Percentiles rank a stretch among this genome's conserved stretches.
These are phyloP conservation scores for Pantala flavescens DNA, from an alignment of 1,140 invertebrate genomes.

Conservation along the genomic window DNA sequence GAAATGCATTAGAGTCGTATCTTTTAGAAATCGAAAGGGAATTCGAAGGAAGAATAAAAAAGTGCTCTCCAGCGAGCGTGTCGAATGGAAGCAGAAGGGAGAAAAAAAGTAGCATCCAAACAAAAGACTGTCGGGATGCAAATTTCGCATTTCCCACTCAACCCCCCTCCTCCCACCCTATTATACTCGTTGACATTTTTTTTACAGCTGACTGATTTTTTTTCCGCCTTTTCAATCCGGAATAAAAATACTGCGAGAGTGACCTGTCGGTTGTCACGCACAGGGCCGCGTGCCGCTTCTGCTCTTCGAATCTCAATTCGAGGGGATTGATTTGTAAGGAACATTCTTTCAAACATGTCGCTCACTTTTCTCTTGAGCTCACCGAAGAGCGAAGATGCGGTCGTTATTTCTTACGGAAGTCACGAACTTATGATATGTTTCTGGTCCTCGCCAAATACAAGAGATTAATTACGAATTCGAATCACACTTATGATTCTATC, in stretches of 20 bases:
- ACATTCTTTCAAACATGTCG: too few species aligned
- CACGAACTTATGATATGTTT: too few species aligned
- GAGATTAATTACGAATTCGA: too few species aligned
- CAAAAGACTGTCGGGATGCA: not conserved
- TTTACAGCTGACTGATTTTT: conserved; percentile 5
- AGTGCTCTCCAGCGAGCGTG: not conserved
- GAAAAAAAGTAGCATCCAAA: not conserved
- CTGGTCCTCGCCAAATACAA: too few species aligned
- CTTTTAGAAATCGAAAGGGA: too few species aligned
- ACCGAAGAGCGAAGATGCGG: too few species aligned
- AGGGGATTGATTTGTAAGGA: too few species aligned
- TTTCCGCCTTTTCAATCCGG: not conserved
- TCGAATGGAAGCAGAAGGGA: not conserved
- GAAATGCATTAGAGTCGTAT: too few species aligned
- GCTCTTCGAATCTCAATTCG: not conserved
- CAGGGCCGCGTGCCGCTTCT: not conserved
- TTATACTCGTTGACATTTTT: not conserved
- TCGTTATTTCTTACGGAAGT: too few species aligned
- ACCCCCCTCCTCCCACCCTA: not conserved
- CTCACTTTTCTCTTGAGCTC: too few species aligned
- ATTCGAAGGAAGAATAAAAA: not conserved
- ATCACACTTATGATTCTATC: too few species aligned
- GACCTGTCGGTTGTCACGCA: not conserved
- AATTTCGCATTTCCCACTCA: not conserved
- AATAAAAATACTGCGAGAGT: not conserved